Conservation (phyloP, 2,113 vertebrate genomes). For the Charina bottae region DNA sequence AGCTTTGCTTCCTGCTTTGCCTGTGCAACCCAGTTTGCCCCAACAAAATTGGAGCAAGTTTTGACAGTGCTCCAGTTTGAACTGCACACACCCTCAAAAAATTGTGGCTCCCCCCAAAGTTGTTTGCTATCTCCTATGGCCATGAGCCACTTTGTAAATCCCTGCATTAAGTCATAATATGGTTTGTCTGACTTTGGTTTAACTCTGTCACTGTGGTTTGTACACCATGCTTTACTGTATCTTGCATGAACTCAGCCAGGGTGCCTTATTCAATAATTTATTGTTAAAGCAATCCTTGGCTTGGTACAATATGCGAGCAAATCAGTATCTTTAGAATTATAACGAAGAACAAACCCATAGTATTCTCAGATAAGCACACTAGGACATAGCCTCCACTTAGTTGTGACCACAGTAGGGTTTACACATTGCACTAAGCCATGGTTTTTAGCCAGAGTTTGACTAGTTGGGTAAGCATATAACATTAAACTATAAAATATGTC, state of each 20-base stretch:
- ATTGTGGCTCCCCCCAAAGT: not conserved
- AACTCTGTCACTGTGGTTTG: not conserved
- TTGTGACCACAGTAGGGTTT: not conserved
- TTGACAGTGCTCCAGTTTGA: not conserved
- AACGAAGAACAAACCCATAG: not conserved
- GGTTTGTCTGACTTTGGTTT: not conserved
- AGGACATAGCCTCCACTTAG: not conserved
- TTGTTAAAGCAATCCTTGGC: not conserved
- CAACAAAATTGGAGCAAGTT: not conserved
- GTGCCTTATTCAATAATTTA: not conserved
- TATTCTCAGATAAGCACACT: not conserved
- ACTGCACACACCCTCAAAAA: not conserved
- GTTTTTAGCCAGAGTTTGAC: not conserved
- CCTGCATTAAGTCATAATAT: not conserved
- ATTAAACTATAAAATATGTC: not conserved
- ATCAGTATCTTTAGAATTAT: not conserved
- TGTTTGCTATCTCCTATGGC: not conserved
- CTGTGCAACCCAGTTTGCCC: not conserved
- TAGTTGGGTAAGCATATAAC: not conserved
- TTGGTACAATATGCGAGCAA: not conserved
- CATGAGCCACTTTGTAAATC: not conserved
- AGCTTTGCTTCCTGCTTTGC: not conserved
- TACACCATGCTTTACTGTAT: not conserved
- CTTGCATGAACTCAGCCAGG: not conserved
- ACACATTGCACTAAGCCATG: not conserved